Percentiles rank a stretch among this genome's conserved stretches.
These are phyloP conservation scores for Galerucella nymphaeae DNA, from an alignment of 2,888 invertebrate genomes.

Conservation along the genomic window DNA sequence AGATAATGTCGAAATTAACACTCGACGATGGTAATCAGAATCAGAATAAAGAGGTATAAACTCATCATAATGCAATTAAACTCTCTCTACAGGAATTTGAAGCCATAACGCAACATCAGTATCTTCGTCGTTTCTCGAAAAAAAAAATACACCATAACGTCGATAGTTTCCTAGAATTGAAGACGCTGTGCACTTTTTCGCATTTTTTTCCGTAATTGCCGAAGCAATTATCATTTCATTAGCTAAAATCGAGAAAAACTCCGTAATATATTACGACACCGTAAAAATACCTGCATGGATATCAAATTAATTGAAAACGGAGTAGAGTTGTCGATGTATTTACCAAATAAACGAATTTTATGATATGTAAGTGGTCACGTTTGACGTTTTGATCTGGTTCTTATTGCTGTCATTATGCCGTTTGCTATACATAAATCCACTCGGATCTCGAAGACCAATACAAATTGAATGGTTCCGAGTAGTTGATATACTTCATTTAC, in stretches of 20 bases:
- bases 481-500: background rate
- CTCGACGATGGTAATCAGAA: conserved; percentile 26
- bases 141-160: conserved; percentile 18
- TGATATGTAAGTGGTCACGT: conserved; percentile 10
- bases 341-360: conserved; percentile 25
- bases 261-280: conserved; percentile 29
- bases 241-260: conserved; percentile 40
- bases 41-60: conserved; percentile 29
- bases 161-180: conserved; percentile 28
- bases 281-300: conserved; percentile 28
- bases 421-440: conserved; percentile 14
- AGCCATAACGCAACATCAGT: conserved; percentile 32
- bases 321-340: conserved; percentile 9
- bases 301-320: conserved; percentile 31
- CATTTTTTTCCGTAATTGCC: conserved; percentile 48
- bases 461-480: background rate
- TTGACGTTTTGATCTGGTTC: conserved; percentile 24
- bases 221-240: conserved; percentile 52
- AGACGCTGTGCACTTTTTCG: conserved; percentile 25
- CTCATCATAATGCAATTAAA: conserved; percentile 42
- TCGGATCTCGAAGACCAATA: background rate
- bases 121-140: conserved; percentile 16
- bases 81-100: conserved; percentile 44
- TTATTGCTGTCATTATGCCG: conserved; percentile 14
- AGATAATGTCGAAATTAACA: conserved; percentile 24